Percentiles rank a stretch among this genome's conserved stretches.
Conservation (phyloP, 1,140 invertebrate genomes). For the Pachypeltis micranthus region DNA sequence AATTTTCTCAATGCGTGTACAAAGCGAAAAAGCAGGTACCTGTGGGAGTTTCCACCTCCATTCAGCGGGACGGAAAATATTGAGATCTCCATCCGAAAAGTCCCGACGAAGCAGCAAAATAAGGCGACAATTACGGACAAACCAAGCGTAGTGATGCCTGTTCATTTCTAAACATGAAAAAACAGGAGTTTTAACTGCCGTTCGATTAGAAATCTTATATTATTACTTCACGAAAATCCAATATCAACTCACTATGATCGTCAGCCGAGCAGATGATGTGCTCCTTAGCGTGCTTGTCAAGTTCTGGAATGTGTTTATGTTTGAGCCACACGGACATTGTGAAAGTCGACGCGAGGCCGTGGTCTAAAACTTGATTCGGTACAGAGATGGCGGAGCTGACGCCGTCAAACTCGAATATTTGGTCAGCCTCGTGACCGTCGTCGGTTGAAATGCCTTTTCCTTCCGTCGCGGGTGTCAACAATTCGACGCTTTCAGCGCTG, state of each 20-base stretch:
- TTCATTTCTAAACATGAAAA: conserved; percentile 70
- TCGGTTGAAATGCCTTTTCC: conserved; percentile 54
- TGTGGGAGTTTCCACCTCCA: conserved; percentile 89
- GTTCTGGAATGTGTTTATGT: conserved; percentile 54
- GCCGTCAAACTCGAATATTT: conserved; percentile 91
- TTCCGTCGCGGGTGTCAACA: conserved; percentile 68
- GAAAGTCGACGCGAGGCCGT: conserved; percentile 66
- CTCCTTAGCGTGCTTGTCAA: conserved; percentile 83
- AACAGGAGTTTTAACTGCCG: too few relatives aligned
- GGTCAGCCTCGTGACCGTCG: conserved; percentile 77
- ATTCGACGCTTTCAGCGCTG: conserved; percentile 56
- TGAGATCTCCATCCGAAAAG: conserved; percentile 81
- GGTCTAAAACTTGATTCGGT: conserved; percentile 58
- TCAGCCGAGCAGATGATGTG: conserved; percentile 92
- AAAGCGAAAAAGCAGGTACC: too few relatives aligned
- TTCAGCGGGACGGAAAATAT: conserved; percentile 94
- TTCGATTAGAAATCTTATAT: too few relatives aligned
- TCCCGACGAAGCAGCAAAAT: conserved; percentile 85
- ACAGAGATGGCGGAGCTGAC: conserved; percentile 72
- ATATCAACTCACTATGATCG: conserved; percentile 69
- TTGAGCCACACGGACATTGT: conserved; percentile 88
- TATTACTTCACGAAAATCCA: not conserved
- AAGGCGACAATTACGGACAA: conserved; percentile 90
- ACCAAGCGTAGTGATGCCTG: conserved; percentile 93
- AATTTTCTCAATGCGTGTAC: too few relatives aligned